A percentile compares a stretch with the other conserved stretches of the same genome.
Conservation (phyloP, 2,113 vertebrate genomes). For the Antechinus flavipes region DNA sequence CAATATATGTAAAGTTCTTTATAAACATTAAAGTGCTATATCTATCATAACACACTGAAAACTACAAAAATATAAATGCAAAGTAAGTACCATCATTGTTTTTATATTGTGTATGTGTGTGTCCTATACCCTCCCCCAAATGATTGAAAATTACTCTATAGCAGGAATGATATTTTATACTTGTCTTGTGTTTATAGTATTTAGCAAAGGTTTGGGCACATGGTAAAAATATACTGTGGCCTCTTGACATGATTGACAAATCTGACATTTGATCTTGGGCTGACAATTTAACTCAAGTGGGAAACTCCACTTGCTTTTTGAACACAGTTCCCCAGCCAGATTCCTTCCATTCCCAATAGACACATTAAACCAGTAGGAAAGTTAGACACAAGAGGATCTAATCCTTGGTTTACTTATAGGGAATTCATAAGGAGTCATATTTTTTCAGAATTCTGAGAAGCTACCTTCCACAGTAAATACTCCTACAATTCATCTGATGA, state of each 20-base stretch:
- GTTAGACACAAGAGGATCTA: background rate
- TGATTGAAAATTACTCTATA: background rate
- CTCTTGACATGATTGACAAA: background rate
- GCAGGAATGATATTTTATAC: background rate
- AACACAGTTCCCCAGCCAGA: constrained; percentile 31
- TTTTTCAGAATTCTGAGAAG: constrained; percentile 18
- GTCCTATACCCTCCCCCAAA: background rate
- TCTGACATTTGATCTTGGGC: background rate
- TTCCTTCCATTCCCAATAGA: background rate
- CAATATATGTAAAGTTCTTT: background rate
- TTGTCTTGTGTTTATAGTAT: background rate
- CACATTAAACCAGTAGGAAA: constrained; percentile 22
- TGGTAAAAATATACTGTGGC: background rate
- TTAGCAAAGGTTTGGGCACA: background rate
- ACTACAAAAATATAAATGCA: background rate
- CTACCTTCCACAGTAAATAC: constrained; percentile 6
- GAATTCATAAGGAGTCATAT: constrained; percentile 25
- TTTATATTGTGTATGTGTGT: background rate
- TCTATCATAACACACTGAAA: background rate
- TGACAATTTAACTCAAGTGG: constrained; percentile 32
- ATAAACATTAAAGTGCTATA: background rate
- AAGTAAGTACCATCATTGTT: background rate
- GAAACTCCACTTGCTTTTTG: background rate
- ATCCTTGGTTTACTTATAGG: background rate
- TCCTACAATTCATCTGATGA: constrained; percentile 33